phyloP scores from a whole-genome alignment of 1,140 invertebrate genomes.

The Hypsibius dujardini region DNA sequence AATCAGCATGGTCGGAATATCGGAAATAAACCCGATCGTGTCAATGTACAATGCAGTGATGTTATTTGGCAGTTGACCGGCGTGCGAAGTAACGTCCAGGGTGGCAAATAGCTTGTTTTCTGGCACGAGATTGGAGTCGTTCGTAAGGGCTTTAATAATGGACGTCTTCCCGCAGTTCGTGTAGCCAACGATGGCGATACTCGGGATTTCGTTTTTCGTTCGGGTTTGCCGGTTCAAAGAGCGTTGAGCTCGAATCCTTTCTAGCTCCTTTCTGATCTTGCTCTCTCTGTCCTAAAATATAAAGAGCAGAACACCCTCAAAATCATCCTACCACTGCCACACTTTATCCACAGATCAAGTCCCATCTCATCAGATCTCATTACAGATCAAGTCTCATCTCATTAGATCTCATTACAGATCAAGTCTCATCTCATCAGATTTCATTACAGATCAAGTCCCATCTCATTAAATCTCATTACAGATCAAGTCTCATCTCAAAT shows the following conservation, averaged over 20 bases:
- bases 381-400: too few relatives aligned
- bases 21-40: slow-evolving; percentile 76
- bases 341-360: too few relatives aligned
- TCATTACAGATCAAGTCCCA: too few relatives aligned
- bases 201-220: slow-evolving; percentile 43
- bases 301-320: too few relatives aligned
- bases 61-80: slow-evolving; percentile 45
- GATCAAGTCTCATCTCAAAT: too few relatives aligned
- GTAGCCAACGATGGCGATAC: slow-evolving; percentile 66
- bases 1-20: slow-evolving; percentile 61
- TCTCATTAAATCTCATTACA: too few relatives aligned
- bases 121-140: slow-evolving; percentile 46
- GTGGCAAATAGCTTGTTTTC: slow-evolving; percentile 70
- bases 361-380: too few relatives aligned
- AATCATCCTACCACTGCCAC: too few relatives aligned
- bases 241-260: slow-evolving; percentile 44
- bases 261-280: slow-evolving; percentile 45
- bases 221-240: slow-evolving; percentile 42
- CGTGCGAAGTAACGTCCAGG: slow-evolving; percentile 63
- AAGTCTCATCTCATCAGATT: too few relatives aligned
- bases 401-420: too few relatives aligned
- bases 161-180: slow-evolving; percentile 68
- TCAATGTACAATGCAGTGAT: slow-evolving; percentile 56
- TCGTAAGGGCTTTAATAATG: slow-evolving; percentile 58
- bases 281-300: slow-evolving; percentile 41